Evolutionary conservation across 2,113 vertebrate species (phyloP).

Genomic region (Tetrax tetrax): DNA sequence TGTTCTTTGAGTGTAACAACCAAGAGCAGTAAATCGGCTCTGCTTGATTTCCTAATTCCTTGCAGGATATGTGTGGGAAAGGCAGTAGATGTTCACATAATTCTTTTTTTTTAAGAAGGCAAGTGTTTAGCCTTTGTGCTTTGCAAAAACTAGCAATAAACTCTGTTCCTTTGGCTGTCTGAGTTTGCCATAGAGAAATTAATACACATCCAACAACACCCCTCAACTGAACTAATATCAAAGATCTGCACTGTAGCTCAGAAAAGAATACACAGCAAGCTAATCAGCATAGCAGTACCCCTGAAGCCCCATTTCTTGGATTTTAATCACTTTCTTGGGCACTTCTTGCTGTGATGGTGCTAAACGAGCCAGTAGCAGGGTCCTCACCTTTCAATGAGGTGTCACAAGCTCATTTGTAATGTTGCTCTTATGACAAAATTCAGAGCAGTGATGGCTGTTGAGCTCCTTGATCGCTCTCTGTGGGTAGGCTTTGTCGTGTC

Average conservation of each 20-base stretch:
- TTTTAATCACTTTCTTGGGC: background rate
- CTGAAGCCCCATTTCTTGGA: background rate
- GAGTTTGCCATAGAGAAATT: background rate
- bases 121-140: background rate
- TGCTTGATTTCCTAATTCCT: background rate
- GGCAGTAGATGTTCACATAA: background rate
- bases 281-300: background rate
- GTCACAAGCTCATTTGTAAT: background rate
- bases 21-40: conserved; percentile 1
- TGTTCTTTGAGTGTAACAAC: background rate
- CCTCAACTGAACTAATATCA: background rate
- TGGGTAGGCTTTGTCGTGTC: background rate
- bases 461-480: background rate
- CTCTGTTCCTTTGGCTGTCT: background rate
- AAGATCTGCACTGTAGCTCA: background rate
- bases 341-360: background rate
- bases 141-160: background rate
- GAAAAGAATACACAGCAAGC: background rate
- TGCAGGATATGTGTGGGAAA: background rate
- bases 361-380: background rate
- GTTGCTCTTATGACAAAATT: background rate
- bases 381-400: background rate
- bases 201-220: background rate
- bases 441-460: background rate
- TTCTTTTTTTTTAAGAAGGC: background rate